Percentiles rank a stretch among this genome's conserved stretches.
Evolutionary conservation across 2,113 vertebrate genomes (phyloP).

Genomic region (Romanogobio albipinnatus): DNA sequence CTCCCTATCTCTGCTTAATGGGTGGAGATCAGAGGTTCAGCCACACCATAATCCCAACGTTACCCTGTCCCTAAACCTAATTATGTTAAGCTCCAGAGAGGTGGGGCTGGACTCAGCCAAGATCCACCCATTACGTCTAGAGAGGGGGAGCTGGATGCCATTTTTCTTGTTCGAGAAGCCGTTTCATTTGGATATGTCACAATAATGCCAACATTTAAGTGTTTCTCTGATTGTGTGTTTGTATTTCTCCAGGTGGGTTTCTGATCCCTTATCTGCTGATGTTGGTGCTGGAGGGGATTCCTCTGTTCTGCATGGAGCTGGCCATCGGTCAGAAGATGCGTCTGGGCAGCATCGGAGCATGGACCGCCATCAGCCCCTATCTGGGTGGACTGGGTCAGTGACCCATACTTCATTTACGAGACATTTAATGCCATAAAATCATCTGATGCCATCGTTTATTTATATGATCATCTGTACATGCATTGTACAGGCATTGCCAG

Average conservation of each 20-base stretch:
- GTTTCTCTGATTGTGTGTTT: background rate
- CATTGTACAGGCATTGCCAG: conserved; percentile 83
- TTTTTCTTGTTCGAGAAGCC: too few species aligned
- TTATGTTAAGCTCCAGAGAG: too few species aligned
- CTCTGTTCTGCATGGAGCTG: conserved; percentile 89
- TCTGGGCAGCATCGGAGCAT: conserved; percentile 88
- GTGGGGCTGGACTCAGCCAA: too few species aligned
- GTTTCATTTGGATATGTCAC: too few species aligned
- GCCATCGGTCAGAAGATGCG: conserved; percentile 92
- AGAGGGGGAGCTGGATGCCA: too few species aligned
- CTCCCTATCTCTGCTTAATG: too few species aligned
- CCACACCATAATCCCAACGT: too few species aligned
- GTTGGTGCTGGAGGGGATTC: conserved; percentile 88
- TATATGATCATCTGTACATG: background rate
- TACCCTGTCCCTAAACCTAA: too few species aligned
- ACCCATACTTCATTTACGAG: background rate
- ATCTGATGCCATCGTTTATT: background rate
- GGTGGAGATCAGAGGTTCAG: too few species aligned
- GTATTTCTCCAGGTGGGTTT: conserved; percentile 82
- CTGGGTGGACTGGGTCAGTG: conserved; percentile 86
- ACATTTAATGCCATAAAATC: background rate
- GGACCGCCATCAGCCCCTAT: conserved; percentile 88
- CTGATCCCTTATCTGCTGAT: conserved; percentile 90
- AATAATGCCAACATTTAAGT: too few species aligned
- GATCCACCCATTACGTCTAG: too few species aligned